A percentile compares a stretch with the other conserved stretches of the same genome.
These are phyloP conservation scores for Platypus cylindrus DNA, from an alignment of 2,888 invertebrate genomes.

Conservation along the genomic window DNA sequence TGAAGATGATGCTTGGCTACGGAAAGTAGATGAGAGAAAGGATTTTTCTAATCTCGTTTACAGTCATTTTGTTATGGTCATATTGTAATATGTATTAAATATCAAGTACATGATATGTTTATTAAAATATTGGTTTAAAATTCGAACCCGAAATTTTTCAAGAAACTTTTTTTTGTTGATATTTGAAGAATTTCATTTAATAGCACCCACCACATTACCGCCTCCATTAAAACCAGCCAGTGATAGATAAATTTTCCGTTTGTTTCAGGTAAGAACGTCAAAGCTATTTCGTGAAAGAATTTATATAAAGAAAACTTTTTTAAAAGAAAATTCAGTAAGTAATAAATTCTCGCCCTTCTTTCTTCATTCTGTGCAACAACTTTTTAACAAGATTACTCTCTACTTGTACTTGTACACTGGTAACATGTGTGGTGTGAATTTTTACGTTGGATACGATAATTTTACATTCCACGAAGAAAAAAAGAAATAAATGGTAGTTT, in stretches of 20 bases:
- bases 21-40: no score
- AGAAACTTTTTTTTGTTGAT: no score
- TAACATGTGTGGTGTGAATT: constrained; percentile 14
- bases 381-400: constrained; percentile 14
- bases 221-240: background rate
- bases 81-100: no score
- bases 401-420: no score
- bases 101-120: no score
- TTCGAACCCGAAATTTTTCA: no score
- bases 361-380: constrained; percentile 7
- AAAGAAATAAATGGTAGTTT: background rate
- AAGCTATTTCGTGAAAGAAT: constrained; percentile 1
- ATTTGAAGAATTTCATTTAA: no score
- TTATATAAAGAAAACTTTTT: constrained; percentile 5
- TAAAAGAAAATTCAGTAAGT: constrained; percentile 6
- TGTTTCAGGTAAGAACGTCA: constrained; percentile 1
- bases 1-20: no score
- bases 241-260: constrained; percentile 1
- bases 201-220: background rate
- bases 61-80: no score
- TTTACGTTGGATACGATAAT: constrained; percentile 12
- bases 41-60: no score
- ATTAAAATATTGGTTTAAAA: no score
- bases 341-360: constrained; percentile 15
- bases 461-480: constrained; percentile 9